Evolutionary conservation across 2,113 vertebrate species (phyloP), one percentile per base, ranked within the genome.

Genomic region (Equus quagga): DNA sequence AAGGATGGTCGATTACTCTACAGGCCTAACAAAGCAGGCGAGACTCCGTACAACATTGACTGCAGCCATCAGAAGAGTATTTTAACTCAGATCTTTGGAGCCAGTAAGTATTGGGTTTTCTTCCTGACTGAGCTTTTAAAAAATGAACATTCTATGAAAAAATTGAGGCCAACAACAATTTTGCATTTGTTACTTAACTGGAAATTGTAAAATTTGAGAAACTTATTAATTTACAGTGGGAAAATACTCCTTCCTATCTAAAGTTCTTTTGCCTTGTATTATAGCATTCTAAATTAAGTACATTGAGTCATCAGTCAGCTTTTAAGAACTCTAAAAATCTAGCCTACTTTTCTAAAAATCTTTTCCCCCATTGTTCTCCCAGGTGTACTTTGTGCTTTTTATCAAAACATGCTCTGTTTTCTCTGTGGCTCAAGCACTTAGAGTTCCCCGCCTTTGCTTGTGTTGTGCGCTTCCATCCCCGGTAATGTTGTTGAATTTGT

Each of bases 11-110:
- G 99, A 36, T 98, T 99, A 80, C 99, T 99, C 73, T 99, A 99
- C 62, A 99, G 99, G 44, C 99, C 99, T 23, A 99, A 99, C 98
- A 99, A 99, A 98, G 99, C 99, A 41, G 99, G 99, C 85, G 99
- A 99, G 98, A 99, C 99, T 0, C 99, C 99, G 0, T 99, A 99
- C 98, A 99, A 99, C 98, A 99, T 99, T 12, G 99, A 99, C 98
- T 99, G 99, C 95, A 99, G 99, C 96, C 99, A 99, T 97, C 99
- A 99, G 99, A 99, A 99, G 98, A 99, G 99, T 98, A 99, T 99
- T 98, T 99, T 99, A 97, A 99, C 99, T 0, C 99, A 99, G 97
- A 99, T 99, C 98, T 99, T 99, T 98, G 99, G 99, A 98, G 99
- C 99, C 97, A 99, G 99, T 99, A 98, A 98, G 99, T 98, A 89